phyloP scores from a whole-genome alignment of 2,797 vertebrate genomes.

The Spinus pinus region DNA sequence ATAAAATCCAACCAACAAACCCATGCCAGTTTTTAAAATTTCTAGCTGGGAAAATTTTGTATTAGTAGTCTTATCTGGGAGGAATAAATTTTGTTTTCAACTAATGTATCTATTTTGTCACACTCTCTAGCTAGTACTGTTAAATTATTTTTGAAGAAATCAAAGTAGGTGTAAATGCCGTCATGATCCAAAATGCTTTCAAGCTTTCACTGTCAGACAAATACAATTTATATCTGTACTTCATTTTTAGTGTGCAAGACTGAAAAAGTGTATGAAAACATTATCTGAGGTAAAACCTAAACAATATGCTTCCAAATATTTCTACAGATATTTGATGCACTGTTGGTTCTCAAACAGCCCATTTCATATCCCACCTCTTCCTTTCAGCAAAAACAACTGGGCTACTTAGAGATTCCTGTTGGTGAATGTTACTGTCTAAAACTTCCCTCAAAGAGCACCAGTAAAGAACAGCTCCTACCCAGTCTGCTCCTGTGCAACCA shows the following conservation, averaged over 20 bases:
- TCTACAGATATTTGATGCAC: neutral
- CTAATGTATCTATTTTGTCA: neutral
- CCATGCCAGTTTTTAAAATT: conserved; percentile 56
- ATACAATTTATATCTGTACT: neutral
- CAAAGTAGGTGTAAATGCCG: neutral
- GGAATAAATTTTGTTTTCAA: neutral
- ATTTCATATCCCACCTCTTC: neutral
- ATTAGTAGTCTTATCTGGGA: conserved; percentile 12
- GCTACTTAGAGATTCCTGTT: neutral
- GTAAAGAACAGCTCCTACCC: neutral
- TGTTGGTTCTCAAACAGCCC: neutral
- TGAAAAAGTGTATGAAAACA: neutral
- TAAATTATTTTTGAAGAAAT: conserved; percentile 14
- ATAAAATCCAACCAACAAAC: conserved; percentile 65
- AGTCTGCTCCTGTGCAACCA: neutral
- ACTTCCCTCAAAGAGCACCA: neutral
- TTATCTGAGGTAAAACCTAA: neutral
- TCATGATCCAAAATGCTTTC: neutral
- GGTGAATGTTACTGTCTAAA: neutral
- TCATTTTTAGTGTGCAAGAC: neutral
- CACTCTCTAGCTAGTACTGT: neutral
- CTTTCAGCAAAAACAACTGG: neutral
- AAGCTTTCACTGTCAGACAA: neutral
- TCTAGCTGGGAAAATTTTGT: conserved; percentile 51
- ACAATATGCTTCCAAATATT: neutral